A percentile compares a stretch with the other conserved stretches of the same genome.
Evolutionary conservation across 2,888 invertebrate species (phyloP).

Genomic region (Stictocephala bisonia): DNA sequence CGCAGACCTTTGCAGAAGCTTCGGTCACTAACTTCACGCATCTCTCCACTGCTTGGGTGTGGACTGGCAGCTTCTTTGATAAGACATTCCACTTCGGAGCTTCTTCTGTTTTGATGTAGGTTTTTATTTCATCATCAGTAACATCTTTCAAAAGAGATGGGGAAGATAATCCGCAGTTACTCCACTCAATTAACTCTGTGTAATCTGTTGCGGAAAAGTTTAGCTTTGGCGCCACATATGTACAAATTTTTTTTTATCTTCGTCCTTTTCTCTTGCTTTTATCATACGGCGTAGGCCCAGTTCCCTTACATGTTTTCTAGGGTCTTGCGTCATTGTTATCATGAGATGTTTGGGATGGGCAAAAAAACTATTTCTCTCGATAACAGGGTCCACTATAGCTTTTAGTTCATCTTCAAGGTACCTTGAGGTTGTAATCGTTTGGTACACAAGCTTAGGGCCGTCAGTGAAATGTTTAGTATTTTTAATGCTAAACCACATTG

Average conservation of each 20-base stretch:
- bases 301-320: constrained; percentile 4
- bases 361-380: constrained; percentile 20
- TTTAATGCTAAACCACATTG: constrained; percentile 35
- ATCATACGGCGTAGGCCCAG: constrained; percentile 9
- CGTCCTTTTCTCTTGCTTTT: constrained; percentile 20
- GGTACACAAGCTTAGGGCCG: constrained; percentile 18
- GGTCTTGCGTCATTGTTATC: constrained; percentile 31
- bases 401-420: constrained; percentile 30
- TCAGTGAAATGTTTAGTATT: constrained; percentile 12
- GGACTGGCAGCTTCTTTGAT: constrained; percentile 20
- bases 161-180: constrained; percentile 9
- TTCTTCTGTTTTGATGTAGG: constrained; percentile 22
- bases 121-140: constrained; percentile 15
- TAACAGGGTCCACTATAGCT: constrained; percentile 10
- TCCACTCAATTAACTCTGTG: constrained; percentile 17
- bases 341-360: constrained; percentile 24
- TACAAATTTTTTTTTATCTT: constrained; percentile 7
- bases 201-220: constrained; percentile 27
- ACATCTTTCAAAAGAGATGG: constrained; percentile 24
- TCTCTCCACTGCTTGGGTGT: constrained; percentile 57
- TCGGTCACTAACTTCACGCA: constrained; percentile 60
- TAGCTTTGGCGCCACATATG: constrained; percentile 22
- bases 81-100: constrained; percentile 12
- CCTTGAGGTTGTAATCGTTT: constrained; percentile 10
- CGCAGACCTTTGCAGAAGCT: constrained; percentile 63